A percentile compares a stretch with the other conserved stretches of the same genome.
These are phyloP conservation scores for Dascyllus trimaculatus DNA, from an alignment of 2,113 vertebrate species.

Conservation along the genomic window DNA sequence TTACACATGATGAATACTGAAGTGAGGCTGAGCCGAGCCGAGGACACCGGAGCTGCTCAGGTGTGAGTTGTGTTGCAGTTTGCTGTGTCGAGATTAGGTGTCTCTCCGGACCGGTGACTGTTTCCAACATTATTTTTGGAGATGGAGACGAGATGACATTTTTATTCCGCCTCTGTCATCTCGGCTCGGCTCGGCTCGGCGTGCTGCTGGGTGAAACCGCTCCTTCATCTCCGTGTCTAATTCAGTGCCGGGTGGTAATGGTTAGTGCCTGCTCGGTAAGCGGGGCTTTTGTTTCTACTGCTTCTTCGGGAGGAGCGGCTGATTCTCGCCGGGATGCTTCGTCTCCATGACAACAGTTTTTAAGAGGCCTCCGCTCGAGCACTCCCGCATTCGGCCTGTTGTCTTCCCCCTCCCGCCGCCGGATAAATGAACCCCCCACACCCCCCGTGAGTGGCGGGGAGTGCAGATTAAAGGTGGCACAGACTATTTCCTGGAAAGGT, in stretches of 20 bases:
- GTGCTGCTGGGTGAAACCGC: constrained; percentile 14
- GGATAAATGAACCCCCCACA: constrained; percentile 67
- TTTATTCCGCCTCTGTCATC: constrained; percentile 50
- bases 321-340: constrained; percentile 42
- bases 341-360: constrained; percentile 61
- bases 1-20: constrained; percentile 52
- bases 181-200: not conserved
- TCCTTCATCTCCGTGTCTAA: constrained; percentile 35
- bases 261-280: constrained; percentile 31
- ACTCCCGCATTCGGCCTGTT: constrained; percentile 10
- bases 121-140: constrained; percentile 63
- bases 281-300: constrained; percentile 49
- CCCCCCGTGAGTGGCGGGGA: constrained; percentile 63
- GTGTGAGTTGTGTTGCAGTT: constrained; percentile 55
- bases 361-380: constrained; percentile 28
- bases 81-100: constrained; percentile 45
- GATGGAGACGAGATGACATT: constrained; percentile 50
- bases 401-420: constrained; percentile 21
- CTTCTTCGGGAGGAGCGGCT: constrained; percentile 36
- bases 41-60: constrained; percentile 58
- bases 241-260: constrained; percentile 17
- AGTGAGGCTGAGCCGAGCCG: constrained; percentile 28
- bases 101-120: constrained; percentile 52
- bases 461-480: constrained; percentile 67
- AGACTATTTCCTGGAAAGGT: constrained; percentile 61